These are phyloP conservation scores for Osmerus eperlanus DNA, from an alignment of 2,113 vertebrate genomes.

Conservation along the genomic window DNA sequence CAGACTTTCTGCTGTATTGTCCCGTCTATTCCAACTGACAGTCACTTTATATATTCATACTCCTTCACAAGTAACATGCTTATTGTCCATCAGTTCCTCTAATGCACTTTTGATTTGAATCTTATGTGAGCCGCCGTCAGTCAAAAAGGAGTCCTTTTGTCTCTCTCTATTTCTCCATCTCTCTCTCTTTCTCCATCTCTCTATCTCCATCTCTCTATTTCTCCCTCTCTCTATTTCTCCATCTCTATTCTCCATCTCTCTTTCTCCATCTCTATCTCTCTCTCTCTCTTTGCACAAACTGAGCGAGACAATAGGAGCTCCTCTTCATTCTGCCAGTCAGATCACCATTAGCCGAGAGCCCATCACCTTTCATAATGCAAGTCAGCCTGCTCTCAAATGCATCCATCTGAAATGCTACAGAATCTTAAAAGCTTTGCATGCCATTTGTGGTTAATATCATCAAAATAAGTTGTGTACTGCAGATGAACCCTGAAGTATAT, in stretches of 20 bases:
- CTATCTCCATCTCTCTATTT: constrained; percentile 14
- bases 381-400: constrained; percentile 33
- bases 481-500: constrained; percentile 3
- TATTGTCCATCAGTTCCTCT: constrained; percentile 43
- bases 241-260: background rate
- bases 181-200: background rate
- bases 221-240: constrained; percentile 20
- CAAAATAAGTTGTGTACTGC: constrained; percentile 7
- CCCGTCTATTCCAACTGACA: constrained; percentile 10
- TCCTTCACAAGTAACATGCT: constrained; percentile 21
- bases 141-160: constrained; percentile 19
- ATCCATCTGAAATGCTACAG: constrained; percentile 45
- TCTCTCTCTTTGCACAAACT: constrained; percentile 37
- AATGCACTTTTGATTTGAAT: constrained; percentile 56
- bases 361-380: constrained; percentile 50
- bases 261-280: background rate
- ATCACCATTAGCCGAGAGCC: constrained; percentile 40
- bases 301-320: constrained; percentile 43
- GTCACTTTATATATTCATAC: constrained; percentile 24
- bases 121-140: constrained; percentile 37
- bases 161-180: background rate
- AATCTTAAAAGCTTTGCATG: constrained; percentile 50
- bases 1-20: constrained; percentile 5
- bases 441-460: constrained; percentile 56
- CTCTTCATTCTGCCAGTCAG: constrained; percentile 28